Conservation (phyloP, 1,140 invertebrate genomes). For the Platyscapa corneri region DNA sequence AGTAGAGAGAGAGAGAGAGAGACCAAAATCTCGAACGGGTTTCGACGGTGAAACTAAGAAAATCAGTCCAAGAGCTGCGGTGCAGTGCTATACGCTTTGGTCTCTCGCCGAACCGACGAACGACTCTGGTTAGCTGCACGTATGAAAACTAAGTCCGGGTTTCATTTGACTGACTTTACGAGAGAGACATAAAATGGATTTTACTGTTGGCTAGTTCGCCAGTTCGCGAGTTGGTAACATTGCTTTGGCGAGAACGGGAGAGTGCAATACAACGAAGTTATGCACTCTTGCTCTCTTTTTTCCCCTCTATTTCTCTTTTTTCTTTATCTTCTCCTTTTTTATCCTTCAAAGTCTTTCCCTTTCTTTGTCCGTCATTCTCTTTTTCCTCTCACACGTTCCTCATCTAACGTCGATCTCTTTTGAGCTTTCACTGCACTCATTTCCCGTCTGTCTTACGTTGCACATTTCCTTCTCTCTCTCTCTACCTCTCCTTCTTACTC, state of each 20-base stretch:
- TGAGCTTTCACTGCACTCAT: slow-evolving; percentile 41
- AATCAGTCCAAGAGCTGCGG: slow-evolving; percentile 40
- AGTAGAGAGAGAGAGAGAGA: background rate
- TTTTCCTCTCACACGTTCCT: slow-evolving; percentile 36
- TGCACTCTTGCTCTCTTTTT: slow-evolving; percentile 36
- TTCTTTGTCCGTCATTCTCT: slow-evolving; percentile 12
- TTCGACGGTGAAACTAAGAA: slow-evolving; percentile 37
- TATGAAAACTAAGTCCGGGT: slow-evolving; percentile 72
- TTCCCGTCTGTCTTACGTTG: slow-evolving; percentile 32
- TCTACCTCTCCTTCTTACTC: background rate
- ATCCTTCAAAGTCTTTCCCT: slow-evolving; percentile 1
- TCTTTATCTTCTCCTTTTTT: slow-evolving; percentile 14
- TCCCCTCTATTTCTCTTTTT: slow-evolving; percentile 35
- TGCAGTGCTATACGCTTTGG: background rate
- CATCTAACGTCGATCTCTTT: slow-evolving; percentile 47
- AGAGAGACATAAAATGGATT: slow-evolving; percentile 72
- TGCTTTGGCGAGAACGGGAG: slow-evolving; percentile 65
- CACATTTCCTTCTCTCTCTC: slow-evolving; percentile 27
- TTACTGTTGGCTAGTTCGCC: slow-evolving; percentile 73
- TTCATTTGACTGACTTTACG: slow-evolving; percentile 73
- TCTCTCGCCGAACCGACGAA: slow-evolving; percentile 42
- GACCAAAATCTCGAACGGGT: slow-evolving; percentile 31
- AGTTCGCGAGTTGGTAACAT: slow-evolving; percentile 72
- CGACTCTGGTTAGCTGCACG: slow-evolving; percentile 61
- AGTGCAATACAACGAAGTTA: slow-evolving; percentile 61